phyloP scores from a whole-genome alignment of 2,113 vertebrate genomes.

The Lampris megalopsis region DNA sequence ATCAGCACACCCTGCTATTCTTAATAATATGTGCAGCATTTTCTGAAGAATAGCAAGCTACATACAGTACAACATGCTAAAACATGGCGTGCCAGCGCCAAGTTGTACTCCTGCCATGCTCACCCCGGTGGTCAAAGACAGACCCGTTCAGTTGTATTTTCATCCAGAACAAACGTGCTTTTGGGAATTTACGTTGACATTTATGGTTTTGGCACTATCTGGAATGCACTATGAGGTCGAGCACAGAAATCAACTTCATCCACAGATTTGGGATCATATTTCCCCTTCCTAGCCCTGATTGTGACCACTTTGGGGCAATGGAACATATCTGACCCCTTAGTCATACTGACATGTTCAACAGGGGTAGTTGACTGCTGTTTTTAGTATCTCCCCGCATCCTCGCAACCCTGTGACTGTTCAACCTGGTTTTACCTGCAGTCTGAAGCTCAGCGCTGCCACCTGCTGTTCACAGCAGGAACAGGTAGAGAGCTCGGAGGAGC shows the following conservation, averaged over 20 bases:
- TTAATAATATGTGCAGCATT: no score
- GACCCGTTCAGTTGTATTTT: no score
- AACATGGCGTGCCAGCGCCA: no score
- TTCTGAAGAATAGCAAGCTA: no score
- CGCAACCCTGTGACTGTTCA: neutral
- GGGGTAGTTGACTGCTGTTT: neutral
- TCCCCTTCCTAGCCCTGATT: neutral
- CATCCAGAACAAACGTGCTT: neutral
- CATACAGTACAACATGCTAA: no score
- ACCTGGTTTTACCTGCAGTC: slow-evolving; percentile 58
- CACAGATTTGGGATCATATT: neutral
- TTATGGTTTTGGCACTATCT: neutral
- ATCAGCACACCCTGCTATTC: no score
- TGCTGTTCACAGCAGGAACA: slow-evolving; percentile 73
- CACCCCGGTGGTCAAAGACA: no score
- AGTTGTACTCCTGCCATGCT: no score
- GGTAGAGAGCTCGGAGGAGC: slow-evolving; percentile 23
- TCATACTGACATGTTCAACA: neutral
- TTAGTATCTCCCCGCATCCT: neutral
- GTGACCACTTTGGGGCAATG: neutral
- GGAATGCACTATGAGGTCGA: neutral
- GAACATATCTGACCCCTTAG: neutral
- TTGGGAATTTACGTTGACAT: neutral
- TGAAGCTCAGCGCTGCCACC: slow-evolving; percentile 79
- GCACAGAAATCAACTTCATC: neutral